phyloP scores from a whole-genome alignment of 2,888 invertebrate species.

The Thymelicus sylvestris region DNA sequence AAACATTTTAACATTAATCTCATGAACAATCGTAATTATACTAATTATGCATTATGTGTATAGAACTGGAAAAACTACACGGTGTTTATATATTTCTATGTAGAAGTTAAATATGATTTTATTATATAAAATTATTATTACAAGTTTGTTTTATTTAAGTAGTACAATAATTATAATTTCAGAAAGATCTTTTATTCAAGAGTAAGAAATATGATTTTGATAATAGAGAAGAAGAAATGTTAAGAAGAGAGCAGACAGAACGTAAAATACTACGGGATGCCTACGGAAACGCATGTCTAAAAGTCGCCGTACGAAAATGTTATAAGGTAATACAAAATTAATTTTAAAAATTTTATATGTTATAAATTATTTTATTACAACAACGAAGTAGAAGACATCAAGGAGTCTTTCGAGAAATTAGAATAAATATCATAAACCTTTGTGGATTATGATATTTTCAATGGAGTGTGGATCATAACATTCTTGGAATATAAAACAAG shows the following conservation, averaged over 20 bases:
- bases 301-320: conserved; percentile 63
- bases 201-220: conserved; percentile 21
- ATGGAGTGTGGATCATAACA: too few species aligned
- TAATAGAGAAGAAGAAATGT: conserved; percentile 26
- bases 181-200: not conserved
- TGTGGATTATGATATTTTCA: too few species aligned
- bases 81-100: too few species aligned
- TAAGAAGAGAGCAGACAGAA: conserved; percentile 26
- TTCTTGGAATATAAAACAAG: too few species aligned
- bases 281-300: conserved; percentile 65
- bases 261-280: conserved; percentile 53
- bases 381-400: too few species aligned
- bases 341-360: too few species aligned
- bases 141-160: not conserved
- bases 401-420: too few species aligned
- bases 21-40: not conserved
- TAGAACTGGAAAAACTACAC: not conserved
- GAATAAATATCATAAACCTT: too few species aligned
- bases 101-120: too few species aligned
- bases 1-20: not conserved
- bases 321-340: conserved; percentile 42
- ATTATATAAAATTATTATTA: not conserved
- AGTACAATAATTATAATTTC: not conserved
- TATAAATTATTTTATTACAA: too few species aligned
- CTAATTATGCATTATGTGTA: not conserved